phyloP scores from a whole-genome alignment of 2,113 vertebrate species.

The Microcebus jonahi region DNA sequence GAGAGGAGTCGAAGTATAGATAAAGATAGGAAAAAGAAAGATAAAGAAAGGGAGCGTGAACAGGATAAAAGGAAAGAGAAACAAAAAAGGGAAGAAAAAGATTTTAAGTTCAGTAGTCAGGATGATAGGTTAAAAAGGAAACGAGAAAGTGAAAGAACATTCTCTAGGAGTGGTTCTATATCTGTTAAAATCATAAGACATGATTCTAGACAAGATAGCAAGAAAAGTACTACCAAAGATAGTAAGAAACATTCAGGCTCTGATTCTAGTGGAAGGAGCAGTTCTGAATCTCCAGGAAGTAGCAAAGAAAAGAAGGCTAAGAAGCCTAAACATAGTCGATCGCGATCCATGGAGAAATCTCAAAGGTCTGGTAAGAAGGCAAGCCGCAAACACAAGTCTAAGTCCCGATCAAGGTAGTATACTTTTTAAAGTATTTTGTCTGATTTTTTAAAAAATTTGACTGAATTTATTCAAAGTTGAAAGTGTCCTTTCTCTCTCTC shows the following conservation, averaged over 20 bases:
- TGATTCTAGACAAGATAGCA: constrained; percentile 92
- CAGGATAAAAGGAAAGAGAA: constrained; percentile 92
- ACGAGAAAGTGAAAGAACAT: constrained; percentile 92
- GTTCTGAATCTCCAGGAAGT: constrained; percentile 94
- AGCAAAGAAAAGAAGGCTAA: constrained; percentile 99
- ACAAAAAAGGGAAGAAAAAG: constrained; percentile 89
- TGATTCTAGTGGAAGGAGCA: constrained; percentile 95
- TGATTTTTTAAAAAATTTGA: constrained; percentile 84
- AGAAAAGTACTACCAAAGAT: constrained; percentile 92
- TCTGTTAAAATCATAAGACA: constrained; percentile 91
- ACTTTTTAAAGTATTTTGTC: constrained; percentile 93
- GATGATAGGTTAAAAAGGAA: constrained; percentile 94
- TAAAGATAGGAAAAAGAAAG: constrained; percentile 92
- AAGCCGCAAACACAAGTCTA: constrained; percentile 99
- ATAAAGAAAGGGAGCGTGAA: constrained; percentile 88
- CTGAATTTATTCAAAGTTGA: constrained; percentile 87
- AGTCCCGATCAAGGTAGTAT: constrained; percentile 99
- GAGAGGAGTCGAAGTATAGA: constrained; percentile 89
- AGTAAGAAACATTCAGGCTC: constrained; percentile 95
- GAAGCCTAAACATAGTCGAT: constrained; percentile 99
- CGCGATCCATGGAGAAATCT: constrained; percentile 98
- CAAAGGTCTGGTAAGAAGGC: constrained; percentile 99
- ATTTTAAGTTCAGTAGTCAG: constrained; percentile 86
- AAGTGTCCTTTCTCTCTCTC: constrained; percentile 82
- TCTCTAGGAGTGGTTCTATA: constrained; percentile 89